phyloP scores from a whole-genome alignment of 2,113 vertebrate species.

The Pelodiscus sinensis region DNA sequence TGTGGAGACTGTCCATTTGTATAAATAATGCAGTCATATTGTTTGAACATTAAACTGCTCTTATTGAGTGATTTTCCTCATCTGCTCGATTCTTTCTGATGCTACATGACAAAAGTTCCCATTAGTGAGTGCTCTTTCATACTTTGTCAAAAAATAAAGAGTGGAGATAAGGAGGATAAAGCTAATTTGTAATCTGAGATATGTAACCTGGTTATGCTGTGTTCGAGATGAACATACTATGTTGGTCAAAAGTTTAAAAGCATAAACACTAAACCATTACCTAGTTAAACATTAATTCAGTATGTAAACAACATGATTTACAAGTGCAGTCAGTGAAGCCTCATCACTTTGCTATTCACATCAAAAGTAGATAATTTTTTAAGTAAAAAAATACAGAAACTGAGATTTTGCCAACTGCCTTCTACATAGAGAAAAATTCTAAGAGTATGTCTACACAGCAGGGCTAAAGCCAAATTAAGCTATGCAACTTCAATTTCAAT shows the following conservation, averaged over 20 bases:
- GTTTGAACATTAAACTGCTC: constrained; percentile 82
- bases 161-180: constrained; percentile 64
- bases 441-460: neutral
- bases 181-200: constrained; percentile 78
- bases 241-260: constrained; percentile 68
- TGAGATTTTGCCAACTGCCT: constrained; percentile 64
- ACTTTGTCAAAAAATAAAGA: constrained; percentile 78
- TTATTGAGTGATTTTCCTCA: constrained; percentile 79
- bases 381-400: constrained; percentile 63
- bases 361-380: constrained; percentile 39
- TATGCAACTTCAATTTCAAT: no score
- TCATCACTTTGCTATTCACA: constrained; percentile 41
- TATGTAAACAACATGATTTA: constrained; percentile 52
- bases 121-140: constrained; percentile 77
- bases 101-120: constrained; percentile 75
- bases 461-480: no score
- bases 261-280: constrained; percentile 43
- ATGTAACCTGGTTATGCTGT: constrained; percentile 74
- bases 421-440: constrained; percentile 21
- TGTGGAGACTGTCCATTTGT: constrained; percentile 68
- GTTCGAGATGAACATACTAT: constrained; percentile 55
- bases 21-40: constrained; percentile 76
- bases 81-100: constrained; percentile 83
- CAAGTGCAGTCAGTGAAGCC: constrained; percentile 30
- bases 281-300: constrained; percentile 49